Evolutionary conservation across 2,888 invertebrate species (phyloP), one percentile per base, ranked within the genome.

Genomic region (Seira musarum): DNA sequence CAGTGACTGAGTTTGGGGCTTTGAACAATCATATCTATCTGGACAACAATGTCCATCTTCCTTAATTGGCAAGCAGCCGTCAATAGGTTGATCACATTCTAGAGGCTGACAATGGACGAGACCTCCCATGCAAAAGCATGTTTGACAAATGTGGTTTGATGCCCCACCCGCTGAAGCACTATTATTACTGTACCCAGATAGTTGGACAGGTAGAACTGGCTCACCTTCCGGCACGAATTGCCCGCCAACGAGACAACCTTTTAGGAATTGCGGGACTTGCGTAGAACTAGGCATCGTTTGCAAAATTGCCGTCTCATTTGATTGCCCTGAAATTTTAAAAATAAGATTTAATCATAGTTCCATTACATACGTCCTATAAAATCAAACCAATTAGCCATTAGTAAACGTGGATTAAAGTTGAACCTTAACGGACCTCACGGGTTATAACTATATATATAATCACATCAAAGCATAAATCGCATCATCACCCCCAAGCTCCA

Each of bases 1-100:
- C 30, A 30, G 30, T 8, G 30, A 8, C 30, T 30, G 30, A 30
- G n/a, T n/a, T n/a, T n/a, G n/a, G 40, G 49, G 22, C 40, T 73
- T 79, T 1, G 79, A 57, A 24, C 79, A 79, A 57, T 79, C 93
- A 88, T 95, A 96, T 88, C 94, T 94, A 68, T 94, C 93, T 13
- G 96, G 94, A 88, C 96, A 96, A 89, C 96, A 96, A 88, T 95
- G 93, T 1, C 94, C 95, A 53, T 92, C 90, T 68, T 92, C 92
- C 71, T 94, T 91, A 68, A 95, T 91, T 0, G 96, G 95, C 67
- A 90, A 90, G 88, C 96, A 96, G 68, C 94, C 94, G 83, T 92
- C 91, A 78, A 94, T 90, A 0, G 94, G 91, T 0, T 94, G 93
- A 0, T 94, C 93, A 87, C 95, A 96, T 21, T 93, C 92, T 78